Conservation (phyloP, 1,140 invertebrate genomes). For the Heliothis virescens region DNA sequence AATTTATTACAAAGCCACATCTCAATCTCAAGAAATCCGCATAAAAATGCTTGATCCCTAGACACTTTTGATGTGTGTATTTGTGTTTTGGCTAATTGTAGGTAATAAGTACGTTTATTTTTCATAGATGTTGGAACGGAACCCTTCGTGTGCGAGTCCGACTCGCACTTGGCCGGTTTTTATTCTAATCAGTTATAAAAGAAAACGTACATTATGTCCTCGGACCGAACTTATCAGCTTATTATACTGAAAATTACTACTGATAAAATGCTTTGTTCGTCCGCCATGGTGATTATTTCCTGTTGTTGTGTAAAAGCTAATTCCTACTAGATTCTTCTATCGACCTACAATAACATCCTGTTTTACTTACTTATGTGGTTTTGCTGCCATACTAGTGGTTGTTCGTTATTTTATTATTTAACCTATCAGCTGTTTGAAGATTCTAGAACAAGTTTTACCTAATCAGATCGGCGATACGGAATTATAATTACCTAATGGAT, state of each 20-base stretch:
- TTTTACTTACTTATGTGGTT: not conserved
- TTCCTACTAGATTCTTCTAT: constrained; percentile 26
- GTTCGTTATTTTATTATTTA: not conserved
- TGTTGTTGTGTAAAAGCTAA: constrained; percentile 17
- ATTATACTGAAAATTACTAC: constrained; percentile 7
- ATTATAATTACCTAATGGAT: no score
- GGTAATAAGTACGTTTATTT: no score
- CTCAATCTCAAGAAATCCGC: no score
- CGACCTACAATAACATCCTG: constrained; percentile 16
- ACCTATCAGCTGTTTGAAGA: not conserved
- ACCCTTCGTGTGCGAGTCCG: no score
- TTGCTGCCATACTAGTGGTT: not conserved
- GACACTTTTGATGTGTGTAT: no score
- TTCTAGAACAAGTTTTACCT: no score
- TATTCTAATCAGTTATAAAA: constrained; percentile 17
- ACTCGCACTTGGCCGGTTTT: no score
- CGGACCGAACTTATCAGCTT: constrained; percentile 32
- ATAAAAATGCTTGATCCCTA: no score
- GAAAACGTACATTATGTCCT: constrained; percentile 32
- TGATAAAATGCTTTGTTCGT: constrained; percentile 26
- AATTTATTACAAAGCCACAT: no score
- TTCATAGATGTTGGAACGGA: no score
- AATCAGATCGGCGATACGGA: no score
- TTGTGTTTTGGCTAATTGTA: no score
- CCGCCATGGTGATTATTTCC: not conserved